phyloP scores from a whole-genome alignment of 1,140 invertebrate genomes.

The Drosophila elegans region DNA sequence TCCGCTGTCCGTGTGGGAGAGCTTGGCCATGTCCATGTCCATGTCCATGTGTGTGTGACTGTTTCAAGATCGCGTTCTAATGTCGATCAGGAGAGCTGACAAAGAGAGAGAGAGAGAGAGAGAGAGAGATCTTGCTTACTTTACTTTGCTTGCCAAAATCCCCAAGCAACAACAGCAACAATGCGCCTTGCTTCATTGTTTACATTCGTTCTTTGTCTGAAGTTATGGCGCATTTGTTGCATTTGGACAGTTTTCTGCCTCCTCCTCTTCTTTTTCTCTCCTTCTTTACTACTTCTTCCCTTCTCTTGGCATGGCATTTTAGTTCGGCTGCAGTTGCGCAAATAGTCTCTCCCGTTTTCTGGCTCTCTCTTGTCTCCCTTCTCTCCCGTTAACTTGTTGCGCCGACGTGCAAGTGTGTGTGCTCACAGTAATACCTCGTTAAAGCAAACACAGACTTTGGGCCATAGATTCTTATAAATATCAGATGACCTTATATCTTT shows the following conservation, averaged over 20 bases:
- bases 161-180: slow-evolving; percentile 6
- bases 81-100: slow-evolving; percentile 10
- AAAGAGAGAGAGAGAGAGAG: slow-evolving; percentile 9
- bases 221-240: slow-evolving; percentile 25
- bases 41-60: slow-evolving; percentile 7
- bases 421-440: neutral
- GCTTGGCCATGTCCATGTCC: neutral
- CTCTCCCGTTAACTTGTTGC: slow-evolving; percentile 43
- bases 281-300: slow-evolving; percentile 4
- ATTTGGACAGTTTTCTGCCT: slow-evolving; percentile 9
- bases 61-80: slow-evolving; percentile 69
- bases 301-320: slow-evolving; percentile 23
- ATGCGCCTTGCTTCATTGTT: slow-evolving; percentile 34
- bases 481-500: too few relatives aligned
- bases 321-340: slow-evolving; percentile 55
- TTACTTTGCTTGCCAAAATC: slow-evolving; percentile 50
- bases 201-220: slow-evolving; percentile 65
- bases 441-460: neutral
- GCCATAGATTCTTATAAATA: neutral
- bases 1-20: slow-evolving; percentile 11
- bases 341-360: slow-evolving; percentile 25
- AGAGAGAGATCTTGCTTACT: slow-evolving; percentile 22
- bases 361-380: neutral
- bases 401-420: neutral
- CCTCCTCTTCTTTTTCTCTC: slow-evolving; percentile 1